Conservation (phyloP, 2,888 invertebrate genomes). For the Rugalucina vietnamica region DNA sequence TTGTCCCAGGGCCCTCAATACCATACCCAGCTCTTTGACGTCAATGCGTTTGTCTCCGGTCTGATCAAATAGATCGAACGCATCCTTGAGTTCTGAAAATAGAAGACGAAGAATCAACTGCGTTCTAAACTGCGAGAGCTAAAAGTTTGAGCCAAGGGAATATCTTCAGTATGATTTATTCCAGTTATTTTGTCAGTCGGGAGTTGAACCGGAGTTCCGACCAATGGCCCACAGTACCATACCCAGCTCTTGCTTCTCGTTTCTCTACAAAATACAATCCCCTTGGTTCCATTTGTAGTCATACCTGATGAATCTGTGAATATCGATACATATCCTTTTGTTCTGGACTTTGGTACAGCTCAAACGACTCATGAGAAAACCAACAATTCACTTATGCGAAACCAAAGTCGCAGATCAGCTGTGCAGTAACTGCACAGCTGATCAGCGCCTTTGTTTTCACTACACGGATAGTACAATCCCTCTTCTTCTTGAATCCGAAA, state of each 20-base stretch:
- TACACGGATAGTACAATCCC: too few species aligned
- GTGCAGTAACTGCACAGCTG: too few species aligned
- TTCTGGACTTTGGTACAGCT: too few species aligned
- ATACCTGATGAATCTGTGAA: too few species aligned
- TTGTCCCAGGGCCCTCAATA: slow-evolving; percentile 65
- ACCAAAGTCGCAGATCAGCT: too few species aligned
- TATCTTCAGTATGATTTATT: background rate
- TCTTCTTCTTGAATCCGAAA: too few species aligned
- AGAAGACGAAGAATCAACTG: background rate
- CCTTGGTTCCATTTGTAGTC: background rate
- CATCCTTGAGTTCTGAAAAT: slow-evolving; percentile 55
- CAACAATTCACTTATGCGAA: too few species aligned
- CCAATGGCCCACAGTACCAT: background rate
- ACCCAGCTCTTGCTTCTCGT: too few species aligned
- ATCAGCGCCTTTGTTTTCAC: too few species aligned
- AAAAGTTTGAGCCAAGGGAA: background rate
- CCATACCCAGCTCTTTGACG: slow-evolving; percentile 51
- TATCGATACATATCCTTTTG: too few species aligned
- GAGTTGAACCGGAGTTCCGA: background rate
- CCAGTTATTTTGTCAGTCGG: background rate
- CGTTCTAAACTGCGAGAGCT: background rate
- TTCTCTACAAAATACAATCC: too few species aligned
- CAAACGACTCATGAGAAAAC: too few species aligned
- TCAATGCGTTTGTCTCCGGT: slow-evolving; percentile 56
- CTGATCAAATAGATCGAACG: slow-evolving; percentile 64